Evolutionary conservation across 2,888 invertebrate species (phyloP), one percentile per base, ranked within the genome.

Genomic region (Zonitis immaculata): DNA sequence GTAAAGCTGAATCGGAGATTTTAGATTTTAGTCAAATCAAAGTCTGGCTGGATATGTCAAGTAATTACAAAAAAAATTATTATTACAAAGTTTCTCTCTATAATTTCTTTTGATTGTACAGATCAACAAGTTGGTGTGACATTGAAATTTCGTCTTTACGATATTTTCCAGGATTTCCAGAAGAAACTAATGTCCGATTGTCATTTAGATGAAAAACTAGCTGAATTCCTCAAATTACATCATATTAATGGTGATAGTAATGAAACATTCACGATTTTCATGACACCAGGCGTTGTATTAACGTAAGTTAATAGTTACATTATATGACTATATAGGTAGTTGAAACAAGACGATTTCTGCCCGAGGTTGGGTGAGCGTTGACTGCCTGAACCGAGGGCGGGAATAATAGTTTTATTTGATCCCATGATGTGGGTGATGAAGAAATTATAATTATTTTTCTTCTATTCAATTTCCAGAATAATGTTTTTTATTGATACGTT

Each of bases 401-500:
- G n/a, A n/a, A n/a, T n/a, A n/a, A n/a, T n/a, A n/a, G n/a, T n/a
- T n/a, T n/a, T n/a, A n/a, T n/a, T n/a, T n/a, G n/a, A n/a, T n/a
- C n/a, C n/a, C n/a, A n/a, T n/a, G n/a, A n/a, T n/a, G n/a, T n/a
- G n/a, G n/a, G n/a, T n/a, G n/a, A n/a, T n/a, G n/a, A n/a, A n/a
- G n/a, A n/a, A n/a, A n/a, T n/a, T n/a, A n/a, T n/a, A n/a, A n/a
- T 27, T 27, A 4, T 1, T 27, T 8, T 30, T 30, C 4, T 32
- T 12, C 25, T 25, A 25, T 25, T n/a, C n/a, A 25, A 25, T 2
- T 72, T 75, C 22, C 75, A 93, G 93, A 22, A 85, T 92, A 66
- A 82, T 89, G 30, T 95, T 90, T 78, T 91, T 95, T 77, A 77
- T 94, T 77, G 87, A 93, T 0, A 86, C 91, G 0, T 83, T 91